Evolutionary conservation across 2,888 invertebrate genomes (phyloP).

Genomic region (Aphidius colemani): DNA sequence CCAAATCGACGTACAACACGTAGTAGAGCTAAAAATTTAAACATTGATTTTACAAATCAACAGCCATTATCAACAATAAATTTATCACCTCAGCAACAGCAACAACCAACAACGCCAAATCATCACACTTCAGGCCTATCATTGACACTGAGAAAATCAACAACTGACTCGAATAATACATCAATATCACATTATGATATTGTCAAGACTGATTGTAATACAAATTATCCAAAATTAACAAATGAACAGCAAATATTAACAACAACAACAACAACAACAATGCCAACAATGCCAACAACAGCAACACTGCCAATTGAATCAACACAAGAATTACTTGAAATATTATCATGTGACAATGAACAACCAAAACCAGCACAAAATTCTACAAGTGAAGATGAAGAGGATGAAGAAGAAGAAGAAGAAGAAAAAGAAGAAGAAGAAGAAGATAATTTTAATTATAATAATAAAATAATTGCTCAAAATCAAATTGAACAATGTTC

Average conservation of each 20-base stretch:
- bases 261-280: slow-evolving; percentile 49
- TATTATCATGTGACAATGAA: slow-evolving; percentile 53
- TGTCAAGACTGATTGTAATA: slow-evolving; percentile 56
- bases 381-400: slow-evolving; percentile 35
- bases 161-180: slow-evolving; percentile 55
- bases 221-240: slow-evolving; percentile 45
- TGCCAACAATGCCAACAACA: slow-evolving; percentile 33
- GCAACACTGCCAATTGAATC: slow-evolving; percentile 28
- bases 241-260: slow-evolving; percentile 50
- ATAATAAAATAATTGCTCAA: too few species aligned
- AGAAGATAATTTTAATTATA: too few species aligned
- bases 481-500: slow-evolving; percentile 47
- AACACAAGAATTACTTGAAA: slow-evolving; percentile 55
- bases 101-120: slow-evolving; percentile 41
- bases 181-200: slow-evolving; percentile 57
- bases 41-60: slow-evolving; percentile 38
- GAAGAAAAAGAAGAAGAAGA: too few species aligned
- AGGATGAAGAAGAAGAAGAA: slow-evolving; percentile 26
- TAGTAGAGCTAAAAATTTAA: slow-evolving; percentile 53
- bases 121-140: slow-evolving; percentile 48
- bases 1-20: slow-evolving; percentile 54
- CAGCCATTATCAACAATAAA: slow-evolving; percentile 29
- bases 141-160: slow-evolving; percentile 53
- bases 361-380: not conserved
- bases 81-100: slow-evolving; percentile 31